These are phyloP conservation scores for Pseudococcus viburni DNA, from an alignment of 2,888 invertebrate species.

Conservation along the genomic window DNA sequence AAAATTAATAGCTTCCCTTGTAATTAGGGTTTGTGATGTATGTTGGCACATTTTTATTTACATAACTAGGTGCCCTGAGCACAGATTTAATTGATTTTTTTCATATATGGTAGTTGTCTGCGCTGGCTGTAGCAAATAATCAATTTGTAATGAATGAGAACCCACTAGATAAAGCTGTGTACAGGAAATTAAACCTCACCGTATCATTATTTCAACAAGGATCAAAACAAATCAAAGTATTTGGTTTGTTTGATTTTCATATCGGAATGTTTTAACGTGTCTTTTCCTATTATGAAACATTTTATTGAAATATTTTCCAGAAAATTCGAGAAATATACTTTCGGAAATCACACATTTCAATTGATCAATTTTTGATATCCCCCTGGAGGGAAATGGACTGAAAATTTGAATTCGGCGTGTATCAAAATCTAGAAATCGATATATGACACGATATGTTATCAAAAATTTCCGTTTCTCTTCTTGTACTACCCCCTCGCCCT, in stretches of 20 bases:
- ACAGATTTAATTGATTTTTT: slow-evolving; percentile 25
- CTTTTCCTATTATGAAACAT: not conserved
- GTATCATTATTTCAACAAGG: slow-evolving; percentile 15
- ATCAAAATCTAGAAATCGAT: too few relatives aligned
- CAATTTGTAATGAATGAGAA: not conserved
- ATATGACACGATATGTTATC: too few relatives aligned
- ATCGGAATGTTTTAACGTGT: not conserved
- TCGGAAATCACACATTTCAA: not conserved
- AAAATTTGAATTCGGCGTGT: too few relatives aligned
- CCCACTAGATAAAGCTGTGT: not conserved
- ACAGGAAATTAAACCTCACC: not conserved
- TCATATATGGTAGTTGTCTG: not conserved
- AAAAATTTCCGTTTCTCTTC: too few relatives aligned
- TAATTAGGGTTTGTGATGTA: slow-evolving; percentile 6
- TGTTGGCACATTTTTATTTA: not conserved
- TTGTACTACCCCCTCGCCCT: too few relatives aligned
- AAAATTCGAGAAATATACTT: not conserved
- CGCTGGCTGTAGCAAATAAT: not conserved
- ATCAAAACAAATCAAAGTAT: not conserved
- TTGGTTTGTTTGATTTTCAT: not conserved
- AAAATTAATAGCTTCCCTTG: slow-evolving; percentile 12
- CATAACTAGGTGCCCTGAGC: not conserved
- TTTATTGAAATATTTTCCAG: not conserved
- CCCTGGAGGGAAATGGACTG: too few relatives aligned
- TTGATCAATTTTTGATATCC: too few relatives aligned